Evolutionary conservation across 2,797 vertebrate genomes (phyloP).

Genomic region (Holocentrus rufus): DNA sequence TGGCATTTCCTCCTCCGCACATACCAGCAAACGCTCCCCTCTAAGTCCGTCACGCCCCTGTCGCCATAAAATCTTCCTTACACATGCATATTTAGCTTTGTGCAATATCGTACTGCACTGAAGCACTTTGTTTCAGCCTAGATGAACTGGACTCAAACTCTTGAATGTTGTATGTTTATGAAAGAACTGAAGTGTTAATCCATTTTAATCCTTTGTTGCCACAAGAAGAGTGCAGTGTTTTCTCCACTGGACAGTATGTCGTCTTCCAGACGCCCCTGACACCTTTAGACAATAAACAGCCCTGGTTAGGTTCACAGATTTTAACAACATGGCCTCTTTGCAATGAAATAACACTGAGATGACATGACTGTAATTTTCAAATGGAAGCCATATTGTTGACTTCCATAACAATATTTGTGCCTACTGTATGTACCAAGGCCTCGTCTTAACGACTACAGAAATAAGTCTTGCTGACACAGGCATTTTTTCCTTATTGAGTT

Average conservation of each 20-base stretch:
- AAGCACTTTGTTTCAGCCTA: background rate
- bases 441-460: background rate
- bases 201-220: slow-evolving; percentile 53
- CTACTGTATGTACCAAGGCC: background rate
- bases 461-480: background rate
- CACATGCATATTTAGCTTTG: background rate
- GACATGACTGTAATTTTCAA: too few relatives aligned
- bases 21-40: background rate
- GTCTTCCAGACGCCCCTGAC: background rate
- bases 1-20: slow-evolving; percentile 21
- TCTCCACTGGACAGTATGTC: background rate
- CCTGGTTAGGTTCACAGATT: background rate
- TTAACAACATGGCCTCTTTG: background rate
- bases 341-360: background rate
- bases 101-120: background rate
- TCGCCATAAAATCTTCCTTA: background rate
- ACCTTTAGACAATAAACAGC: slow-evolving; percentile 2
- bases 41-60: background rate
- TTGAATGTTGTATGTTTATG: slow-evolving; percentile 15
- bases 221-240: slow-evolving; percentile 25
- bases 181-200: slow-evolving; percentile 9
- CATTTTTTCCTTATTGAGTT: background rate
- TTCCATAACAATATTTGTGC: too few relatives aligned
- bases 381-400: too few relatives aligned
- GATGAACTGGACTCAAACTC: background rate